Percentiles rank a stretch among this genome's conserved stretches.
phyloP scores from a whole-genome alignment of 2,797 vertebrate genomes.

The Scleropages formosus region DNA sequence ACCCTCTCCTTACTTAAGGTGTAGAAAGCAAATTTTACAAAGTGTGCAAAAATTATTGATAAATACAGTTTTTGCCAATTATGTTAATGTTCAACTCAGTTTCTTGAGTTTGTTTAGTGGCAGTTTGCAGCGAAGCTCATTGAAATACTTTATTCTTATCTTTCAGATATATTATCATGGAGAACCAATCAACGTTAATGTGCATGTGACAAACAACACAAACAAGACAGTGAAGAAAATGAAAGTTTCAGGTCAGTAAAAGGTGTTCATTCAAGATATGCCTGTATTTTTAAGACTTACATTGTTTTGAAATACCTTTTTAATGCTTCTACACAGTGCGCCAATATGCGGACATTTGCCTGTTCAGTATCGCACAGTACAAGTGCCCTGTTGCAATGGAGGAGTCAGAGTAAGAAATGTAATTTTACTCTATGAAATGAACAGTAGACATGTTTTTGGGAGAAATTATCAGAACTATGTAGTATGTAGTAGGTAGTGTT shows the following conservation, averaged over 20 bases:
- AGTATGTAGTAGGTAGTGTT: too few relatives aligned
- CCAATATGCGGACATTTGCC: conserved; percentile 93
- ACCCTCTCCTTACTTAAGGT: too few relatives aligned
- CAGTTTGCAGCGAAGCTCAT: neutral
- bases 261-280: conserved; percentile 17
- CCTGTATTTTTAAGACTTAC: neutral
- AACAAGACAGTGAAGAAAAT: conserved; percentile 97
- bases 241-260: conserved; percentile 83
- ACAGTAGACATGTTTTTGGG: too few relatives aligned
- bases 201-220: conserved; percentile 95
- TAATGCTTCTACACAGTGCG: conserved; percentile 70
- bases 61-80: neutral
- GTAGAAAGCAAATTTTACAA: too few relatives aligned
- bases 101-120: neutral
- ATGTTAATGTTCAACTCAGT: neutral
- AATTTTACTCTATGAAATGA: neutral
- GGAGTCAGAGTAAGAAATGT: conserved; percentile 83
- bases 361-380: conserved; percentile 97
- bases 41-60: neutral
- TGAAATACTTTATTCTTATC: conserved; percentile 9
- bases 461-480: too few relatives aligned
- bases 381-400: conserved; percentile 91
- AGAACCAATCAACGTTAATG: conserved; percentile 93
- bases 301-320: conserved; percentile 14
- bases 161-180: conserved; percentile 92